Evolutionary conservation across 2,888 invertebrate species (phyloP), one percentile per base, ranked within the genome.

Genomic region (Cerastis leucographa): DNA sequence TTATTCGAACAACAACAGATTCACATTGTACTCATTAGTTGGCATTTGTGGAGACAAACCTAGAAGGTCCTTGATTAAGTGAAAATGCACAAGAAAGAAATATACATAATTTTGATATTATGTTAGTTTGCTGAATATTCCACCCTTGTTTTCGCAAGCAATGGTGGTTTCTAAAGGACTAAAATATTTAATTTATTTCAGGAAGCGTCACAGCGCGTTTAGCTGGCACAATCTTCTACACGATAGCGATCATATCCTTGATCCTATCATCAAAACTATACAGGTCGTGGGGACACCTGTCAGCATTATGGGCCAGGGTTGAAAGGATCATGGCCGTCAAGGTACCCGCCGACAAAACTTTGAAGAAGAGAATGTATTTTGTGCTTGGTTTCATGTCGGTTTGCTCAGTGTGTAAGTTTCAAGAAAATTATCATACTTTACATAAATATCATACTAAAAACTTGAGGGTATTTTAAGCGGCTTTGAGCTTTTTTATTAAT

Each of bases 151-250:
- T 40, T 40, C 40, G 40, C 40, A 8, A 8, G 40, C 40, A 40
- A 40, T 6, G 40, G 22, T 22, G 51, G 22, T n/a, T 22, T 22
- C 51, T 9, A 22, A 51, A 51, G 4, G 11, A 51, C 22, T 22
- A 11, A 51, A 51, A n/a, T 11, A n/a, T 5, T 54, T 1, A 5
- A 54, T 54, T n/a, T 11, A 54, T 54, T 54, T 0, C 83, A 94
- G 94, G 94, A 81, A 94, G 94, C 67, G 89, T 94, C 2, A 91
- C 94, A 22, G 93, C 93, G 0, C 89, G 94, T 5, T 70, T 94
- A 5, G 90, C 95, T 0, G 96, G 96, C 0, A 93, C 94, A 0
- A 91, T 95, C 25, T 95, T 95, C 84, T 96, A 96, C 78, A 88
- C 92, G 0, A 91, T 92, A 68, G 89, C 94, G 0, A 88, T 94